Conservation (phyloP, 2,888 invertebrate genomes). For the Antheraea yamamai region DNA sequence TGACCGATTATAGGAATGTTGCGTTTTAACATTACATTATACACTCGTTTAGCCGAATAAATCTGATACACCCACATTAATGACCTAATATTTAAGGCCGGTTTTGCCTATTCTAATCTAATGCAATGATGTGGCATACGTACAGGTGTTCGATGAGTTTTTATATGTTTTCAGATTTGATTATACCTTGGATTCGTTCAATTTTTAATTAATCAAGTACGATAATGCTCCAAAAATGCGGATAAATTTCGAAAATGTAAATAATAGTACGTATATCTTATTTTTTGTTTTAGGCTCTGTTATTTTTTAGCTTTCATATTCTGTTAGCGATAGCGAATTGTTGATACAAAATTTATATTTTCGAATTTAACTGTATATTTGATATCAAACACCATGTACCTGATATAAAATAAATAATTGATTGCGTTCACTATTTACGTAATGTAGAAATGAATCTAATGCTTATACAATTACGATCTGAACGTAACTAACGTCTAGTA, state of each 20-base stretch:
- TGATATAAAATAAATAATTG: constrained; percentile 31
- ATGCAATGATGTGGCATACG: constrained; percentile 58
- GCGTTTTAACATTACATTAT: constrained; percentile 16
- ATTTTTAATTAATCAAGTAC: background rate
- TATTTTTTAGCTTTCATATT: background rate
- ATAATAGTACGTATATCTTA: background rate
- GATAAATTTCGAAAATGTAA: background rate
- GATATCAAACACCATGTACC: constrained; percentile 69
- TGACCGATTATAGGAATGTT: background rate
- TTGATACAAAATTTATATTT: background rate
- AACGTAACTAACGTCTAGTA: constrained; percentile 73
- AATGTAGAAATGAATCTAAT: constrained; percentile 32
- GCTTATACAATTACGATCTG: constrained; percentile 51
- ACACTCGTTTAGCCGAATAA: constrained; percentile 26
- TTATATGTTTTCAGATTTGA: constrained; percentile 27
- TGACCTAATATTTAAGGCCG: constrained; percentile 72
- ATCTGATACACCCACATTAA: constrained; percentile 46
- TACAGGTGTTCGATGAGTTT: constrained; percentile 75
- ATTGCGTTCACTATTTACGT: constrained; percentile 23
- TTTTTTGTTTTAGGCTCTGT: background rate
- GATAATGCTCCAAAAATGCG: background rate
- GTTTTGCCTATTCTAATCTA: constrained; percentile 76
- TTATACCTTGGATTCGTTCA: background rate
- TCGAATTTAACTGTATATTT: constrained; percentile 25
- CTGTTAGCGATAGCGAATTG: background rate